Evolutionary conservation across 2,113 vertebrate species (phyloP).

Genomic region (Mohoua ochrocephala): DNA sequence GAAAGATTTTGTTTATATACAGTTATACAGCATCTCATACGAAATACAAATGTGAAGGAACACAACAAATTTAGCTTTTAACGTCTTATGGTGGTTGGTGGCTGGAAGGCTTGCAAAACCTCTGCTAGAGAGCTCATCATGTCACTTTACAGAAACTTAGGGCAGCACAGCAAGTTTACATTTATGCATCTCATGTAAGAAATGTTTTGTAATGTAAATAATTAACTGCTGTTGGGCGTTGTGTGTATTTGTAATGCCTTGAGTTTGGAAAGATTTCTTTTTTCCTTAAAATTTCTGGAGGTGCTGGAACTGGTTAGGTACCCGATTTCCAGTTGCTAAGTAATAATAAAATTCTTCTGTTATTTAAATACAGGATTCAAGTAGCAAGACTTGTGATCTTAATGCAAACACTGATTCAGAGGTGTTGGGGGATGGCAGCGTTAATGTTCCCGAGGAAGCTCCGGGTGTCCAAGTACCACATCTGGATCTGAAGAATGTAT

Average conservation of each 20-base stretch:
- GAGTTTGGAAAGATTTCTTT: neutral
- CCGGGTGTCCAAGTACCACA: conserved; percentile 59
- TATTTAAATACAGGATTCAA: conserved; percentile 69
- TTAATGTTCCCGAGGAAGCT: conserved; percentile 57
- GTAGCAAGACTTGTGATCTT: conserved; percentile 70
- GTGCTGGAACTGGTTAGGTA: neutral
- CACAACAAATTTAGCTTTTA: neutral
- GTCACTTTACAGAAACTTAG: neutral
- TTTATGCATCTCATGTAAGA: neutral
- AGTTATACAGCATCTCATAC: neutral
- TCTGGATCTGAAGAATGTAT: conserved; percentile 75
- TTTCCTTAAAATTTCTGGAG: neutral
- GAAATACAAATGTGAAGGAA: neutral
- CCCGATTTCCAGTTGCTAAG: neutral
- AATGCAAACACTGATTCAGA: conserved; percentile 74
- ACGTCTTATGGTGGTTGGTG: fast-evolving
- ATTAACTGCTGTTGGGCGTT: neutral
- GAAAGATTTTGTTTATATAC: neutral
- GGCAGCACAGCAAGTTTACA: neutral
- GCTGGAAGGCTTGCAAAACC: neutral
- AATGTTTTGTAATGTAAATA: neutral
- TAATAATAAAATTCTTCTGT: neutral
- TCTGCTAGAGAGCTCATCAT: neutral
- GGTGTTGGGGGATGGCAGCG: conserved; percentile 27
- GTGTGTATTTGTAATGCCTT: neutral